These are phyloP conservation scores for Drosophila trapezifrons DNA, from an alignment of 1,140 invertebrate genomes.

Conservation along the genomic window DNA sequence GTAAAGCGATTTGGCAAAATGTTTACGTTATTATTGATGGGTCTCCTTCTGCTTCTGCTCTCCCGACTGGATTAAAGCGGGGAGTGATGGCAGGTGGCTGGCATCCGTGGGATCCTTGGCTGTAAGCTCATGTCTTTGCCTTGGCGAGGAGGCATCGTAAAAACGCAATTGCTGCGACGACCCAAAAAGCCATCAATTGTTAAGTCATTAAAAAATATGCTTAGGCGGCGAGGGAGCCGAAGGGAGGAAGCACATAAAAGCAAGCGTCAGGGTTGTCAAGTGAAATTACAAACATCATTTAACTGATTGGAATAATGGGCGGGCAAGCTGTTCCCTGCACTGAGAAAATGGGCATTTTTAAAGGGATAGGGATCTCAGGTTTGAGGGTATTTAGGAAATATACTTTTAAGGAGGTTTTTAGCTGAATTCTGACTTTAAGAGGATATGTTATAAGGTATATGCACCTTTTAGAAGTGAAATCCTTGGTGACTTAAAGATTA, in stretches of 20 bases:
- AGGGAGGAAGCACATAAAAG: conserved; percentile 15
- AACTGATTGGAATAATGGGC: conserved; percentile 69
- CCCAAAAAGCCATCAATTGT: conserved; percentile 74
- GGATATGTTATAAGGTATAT: no score
- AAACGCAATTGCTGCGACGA: conserved; percentile 71
- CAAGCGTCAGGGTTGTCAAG: conserved; percentile 53
- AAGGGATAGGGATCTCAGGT: background rate
- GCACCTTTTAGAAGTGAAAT: no score
- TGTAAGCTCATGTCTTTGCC: conserved; percentile 53
- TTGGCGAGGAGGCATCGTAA: conserved; percentile 60
- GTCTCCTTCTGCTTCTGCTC: background rate
- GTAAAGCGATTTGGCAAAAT: conserved; percentile 76
- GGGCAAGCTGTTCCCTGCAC: conserved; percentile 29
- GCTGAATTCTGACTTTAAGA: no score
- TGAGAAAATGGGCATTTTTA: background rate
- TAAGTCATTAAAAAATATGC: conserved; percentile 71
- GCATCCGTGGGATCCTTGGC: background rate
- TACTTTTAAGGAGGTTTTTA: no score
- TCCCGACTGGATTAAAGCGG: conserved; percentile 16
- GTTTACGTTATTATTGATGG: conserved; percentile 77
- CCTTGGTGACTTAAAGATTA: no score
- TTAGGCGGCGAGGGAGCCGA: background rate
- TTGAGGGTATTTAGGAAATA: no score
- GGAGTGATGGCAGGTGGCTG: background rate
- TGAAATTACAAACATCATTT: conserved; percentile 76